phyloP scores from a whole-genome alignment of 1,140 invertebrate species.

The Tetramorium alpestre region DNA sequence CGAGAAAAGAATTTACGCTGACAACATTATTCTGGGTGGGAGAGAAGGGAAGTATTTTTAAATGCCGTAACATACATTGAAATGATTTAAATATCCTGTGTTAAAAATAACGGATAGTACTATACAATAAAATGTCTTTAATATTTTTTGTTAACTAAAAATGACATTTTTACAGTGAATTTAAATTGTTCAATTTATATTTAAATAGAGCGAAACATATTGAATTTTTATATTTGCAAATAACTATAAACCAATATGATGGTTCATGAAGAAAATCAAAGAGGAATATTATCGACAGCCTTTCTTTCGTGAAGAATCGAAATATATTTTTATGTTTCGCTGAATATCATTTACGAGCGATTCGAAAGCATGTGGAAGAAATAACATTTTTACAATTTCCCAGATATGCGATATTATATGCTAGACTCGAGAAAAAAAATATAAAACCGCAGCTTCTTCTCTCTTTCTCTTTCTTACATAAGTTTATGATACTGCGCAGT shows the following conservation, averaged over 20 bases:
- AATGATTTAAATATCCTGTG: slow-evolving; percentile 12
- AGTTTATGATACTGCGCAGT: neutral
- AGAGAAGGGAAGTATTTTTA: neutral
- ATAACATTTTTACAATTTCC: slow-evolving; percentile 10
- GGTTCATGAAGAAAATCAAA: neutral
- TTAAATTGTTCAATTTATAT: neutral
- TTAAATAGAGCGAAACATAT: slow-evolving; percentile 6
- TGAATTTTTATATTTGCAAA: neutral
- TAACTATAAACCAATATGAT: neutral
- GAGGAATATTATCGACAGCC: neutral
- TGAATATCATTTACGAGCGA: neutral
- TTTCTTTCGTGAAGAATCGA: neutral
- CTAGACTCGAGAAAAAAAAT: neutral
- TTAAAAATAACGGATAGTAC: neutral
- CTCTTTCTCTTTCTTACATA: neutral
- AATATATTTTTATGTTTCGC: neutral
- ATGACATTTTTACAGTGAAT: neutral
- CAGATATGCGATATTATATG: slow-evolving; percentile 11
- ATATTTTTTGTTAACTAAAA: neutral
- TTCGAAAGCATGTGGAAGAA: neutral
- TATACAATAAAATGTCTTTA: neutral
- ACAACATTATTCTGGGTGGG: neutral
- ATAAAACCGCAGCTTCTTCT: neutral
- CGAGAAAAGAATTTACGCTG: slow-evolving; percentile 2
- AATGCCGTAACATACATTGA: neutral